Conservation (phyloP, 2,888 invertebrate genomes). For the Cryptophagus acutangulus region DNA sequence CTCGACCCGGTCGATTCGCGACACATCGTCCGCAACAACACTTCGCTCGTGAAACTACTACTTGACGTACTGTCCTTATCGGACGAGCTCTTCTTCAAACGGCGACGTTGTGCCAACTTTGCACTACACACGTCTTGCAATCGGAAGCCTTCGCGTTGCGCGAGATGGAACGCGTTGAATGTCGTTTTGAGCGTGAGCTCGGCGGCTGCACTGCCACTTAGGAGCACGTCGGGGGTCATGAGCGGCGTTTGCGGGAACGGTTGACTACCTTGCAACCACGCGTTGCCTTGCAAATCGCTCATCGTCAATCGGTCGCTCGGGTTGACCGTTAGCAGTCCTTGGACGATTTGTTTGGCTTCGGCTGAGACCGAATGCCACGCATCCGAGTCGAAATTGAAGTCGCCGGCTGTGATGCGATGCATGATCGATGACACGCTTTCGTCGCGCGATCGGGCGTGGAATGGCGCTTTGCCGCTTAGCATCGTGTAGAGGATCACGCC, state of each 20-base stretch:
- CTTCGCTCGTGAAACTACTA: constrained; percentile 45
- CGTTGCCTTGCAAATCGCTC: constrained; percentile 60
- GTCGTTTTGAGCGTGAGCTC: constrained; percentile 59
- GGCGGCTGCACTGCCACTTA: constrained; percentile 45
- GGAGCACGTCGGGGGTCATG: constrained; percentile 59
- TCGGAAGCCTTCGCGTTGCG: constrained; percentile 67
- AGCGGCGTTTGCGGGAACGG: constrained; percentile 52
- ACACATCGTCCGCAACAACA: constrained; percentile 45
- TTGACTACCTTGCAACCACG: constrained; percentile 57
- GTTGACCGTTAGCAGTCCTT: constrained; percentile 73
- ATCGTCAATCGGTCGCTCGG: constrained; percentile 67
- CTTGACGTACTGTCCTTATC: constrained; percentile 45
- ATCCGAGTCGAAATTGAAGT: constrained; percentile 66
- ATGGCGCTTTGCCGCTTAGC: constrained; percentile 84
- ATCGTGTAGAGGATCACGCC: constrained; percentile 77
- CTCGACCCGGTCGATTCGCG: constrained; percentile 34
- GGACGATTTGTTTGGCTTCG: constrained; percentile 70
- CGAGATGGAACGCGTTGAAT: constrained; percentile 63
- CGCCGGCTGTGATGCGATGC: constrained; percentile 72
- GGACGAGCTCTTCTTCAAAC: constrained; percentile 55
- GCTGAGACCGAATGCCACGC: constrained; percentile 70
- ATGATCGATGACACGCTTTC: constrained; percentile 73
- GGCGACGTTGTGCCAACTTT: constrained; percentile 63
- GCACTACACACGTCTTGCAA: constrained; percentile 68
- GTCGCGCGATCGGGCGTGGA: constrained; percentile 64